Percentiles rank a stretch among this genome's conserved stretches.
Evolutionary conservation across 2,888 invertebrate species (phyloP).

Genomic region (Rhorus exstirpatorius): DNA sequence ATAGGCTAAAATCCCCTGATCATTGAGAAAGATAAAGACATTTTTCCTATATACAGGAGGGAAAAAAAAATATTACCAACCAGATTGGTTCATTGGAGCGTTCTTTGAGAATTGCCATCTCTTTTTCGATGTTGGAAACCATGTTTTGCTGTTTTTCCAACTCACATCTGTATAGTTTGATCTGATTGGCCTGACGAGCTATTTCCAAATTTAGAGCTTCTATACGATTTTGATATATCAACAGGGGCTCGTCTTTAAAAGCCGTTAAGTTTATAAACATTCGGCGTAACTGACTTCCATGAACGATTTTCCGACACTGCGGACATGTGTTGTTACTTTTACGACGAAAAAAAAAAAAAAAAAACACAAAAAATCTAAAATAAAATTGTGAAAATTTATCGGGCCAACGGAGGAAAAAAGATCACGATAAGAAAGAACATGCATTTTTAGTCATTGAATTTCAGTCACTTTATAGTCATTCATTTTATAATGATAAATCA

Average conservation of each 20-base stretch:
- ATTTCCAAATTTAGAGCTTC: background rate
- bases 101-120: background rate
- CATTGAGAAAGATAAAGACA: no score
- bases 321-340: constrained; percentile 91
- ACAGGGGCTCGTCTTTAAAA: constrained; percentile 88
- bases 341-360: no score
- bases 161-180: background rate
- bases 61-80: background rate
- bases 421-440: no score
- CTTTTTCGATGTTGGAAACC: background rate
- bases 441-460: no score
- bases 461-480: no score
- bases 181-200: background rate
- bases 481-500: no score
- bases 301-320: constrained; percentile 91
- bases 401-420: no score
- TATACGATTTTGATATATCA: background rate
- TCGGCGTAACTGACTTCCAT: constrained; percentile 88
- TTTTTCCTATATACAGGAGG: no score
- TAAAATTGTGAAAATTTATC: no score
- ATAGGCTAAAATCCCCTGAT: background rate
- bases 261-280: constrained; percentile 90
- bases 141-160: background rate
- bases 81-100: background rate
- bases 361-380: no score